phyloP scores from a whole-genome alignment of 2,888 invertebrate species.

The Pogonocherus hispidulus region DNA sequence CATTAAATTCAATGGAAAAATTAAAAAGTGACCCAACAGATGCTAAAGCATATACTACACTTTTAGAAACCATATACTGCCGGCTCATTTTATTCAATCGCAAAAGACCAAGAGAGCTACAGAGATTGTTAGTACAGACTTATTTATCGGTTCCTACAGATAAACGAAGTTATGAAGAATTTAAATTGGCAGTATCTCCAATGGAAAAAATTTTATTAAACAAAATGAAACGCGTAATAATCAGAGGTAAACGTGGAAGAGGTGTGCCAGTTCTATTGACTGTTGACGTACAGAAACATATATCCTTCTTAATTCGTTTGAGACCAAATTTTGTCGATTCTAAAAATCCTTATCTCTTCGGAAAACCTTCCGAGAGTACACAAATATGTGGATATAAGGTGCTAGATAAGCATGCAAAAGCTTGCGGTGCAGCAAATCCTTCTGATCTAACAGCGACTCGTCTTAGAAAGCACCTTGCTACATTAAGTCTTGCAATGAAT shows the following conservation, averaged over 20 bases:
- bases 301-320: slow-evolving; percentile 18
- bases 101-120: slow-evolving; percentile 47
- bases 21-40: slow-evolving; percentile 24
- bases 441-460: slow-evolving; percentile 39
- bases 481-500: slow-evolving; percentile 42
- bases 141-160: not conserved
- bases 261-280: slow-evolving; percentile 48
- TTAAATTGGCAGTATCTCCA: slow-evolving; percentile 3
- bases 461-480: slow-evolving; percentile 48
- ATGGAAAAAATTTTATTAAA: slow-evolving; percentile 17
- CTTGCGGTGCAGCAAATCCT: slow-evolving; percentile 47
- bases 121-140: slow-evolving; percentile 33
- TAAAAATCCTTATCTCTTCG: slow-evolving; percentile 35
- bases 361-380: slow-evolving; percentile 8
- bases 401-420: slow-evolving; percentile 42
- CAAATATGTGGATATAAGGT: slow-evolving; percentile 49
- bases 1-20: slow-evolving; percentile 20
- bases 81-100: slow-evolving; percentile 48
- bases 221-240: not conserved
- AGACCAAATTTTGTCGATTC: slow-evolving; percentile 10
- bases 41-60: slow-evolving; percentile 26
- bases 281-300: not conserved
- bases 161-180: slow-evolving; percentile 17
- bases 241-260: slow-evolving; percentile 16
- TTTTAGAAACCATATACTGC: slow-evolving; percentile 47